Base-by-base conservation (phyloP, 1,140 invertebrate species). In the Drosophila kohkoa region DNA sequence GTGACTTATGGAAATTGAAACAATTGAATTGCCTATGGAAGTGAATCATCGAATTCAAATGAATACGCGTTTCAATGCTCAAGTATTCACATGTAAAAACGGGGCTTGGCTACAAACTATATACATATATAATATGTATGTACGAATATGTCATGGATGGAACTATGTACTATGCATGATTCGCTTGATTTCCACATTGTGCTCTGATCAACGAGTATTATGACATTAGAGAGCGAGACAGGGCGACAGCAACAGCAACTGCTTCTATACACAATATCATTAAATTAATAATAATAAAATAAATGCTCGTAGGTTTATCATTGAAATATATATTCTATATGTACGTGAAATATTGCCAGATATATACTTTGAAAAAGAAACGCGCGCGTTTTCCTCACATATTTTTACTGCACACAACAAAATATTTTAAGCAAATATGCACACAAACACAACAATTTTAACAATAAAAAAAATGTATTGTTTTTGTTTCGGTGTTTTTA, bases 21-120 rank as follows among this genome's bases (percentile, higher is more conserved):
- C 59, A 75, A 69, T 63, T 62, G 52, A 76, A 71, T 82, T 67
- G 73, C 67, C 76, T 77, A 69, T 68, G 51, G 25, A 38, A 15
- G 38, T 83, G 81, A 83, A 77, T 83, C 81, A 83, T 60, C 20
- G 35, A 48, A 59, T 64, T 41, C 25, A 30, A 49, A 41, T 64
- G 49, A 60, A 65, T 65, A 73, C 57, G 38, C 52, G 52, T 41
- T 28, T 63, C 41, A 70, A 46, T 80, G 74, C 48, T 43, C 45
- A 59, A 38, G 1, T 43, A 73, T 73, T 60, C 28, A 58, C 30
- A 68, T 77, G 49, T 52, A 68, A 72, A 25, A 79, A 49, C 67
- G 52, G 58, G 81, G 71, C 41, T 82, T 82, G 81, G 71, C 59
- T 48, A 28, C 15, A 41, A 55, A 32, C 25, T 28, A 57, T 25